Evolutionary conservation across 2,888 invertebrate species (phyloP), one percentile per base, ranked within the genome.

Genomic region (Abrostola tripartita): DNA sequence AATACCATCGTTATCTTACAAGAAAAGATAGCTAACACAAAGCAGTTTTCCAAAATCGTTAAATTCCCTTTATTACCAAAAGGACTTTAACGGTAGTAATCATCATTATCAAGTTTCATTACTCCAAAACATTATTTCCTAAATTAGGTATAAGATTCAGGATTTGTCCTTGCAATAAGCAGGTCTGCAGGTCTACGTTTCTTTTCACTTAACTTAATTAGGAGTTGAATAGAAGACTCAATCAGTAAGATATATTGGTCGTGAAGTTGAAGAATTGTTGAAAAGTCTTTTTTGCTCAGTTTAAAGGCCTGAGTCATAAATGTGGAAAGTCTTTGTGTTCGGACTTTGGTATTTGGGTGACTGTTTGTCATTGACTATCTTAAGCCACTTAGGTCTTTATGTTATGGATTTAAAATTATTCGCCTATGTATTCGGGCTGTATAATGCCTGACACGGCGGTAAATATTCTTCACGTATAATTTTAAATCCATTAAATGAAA

Each of bases 51-150:
- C 74, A 74, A 61, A 59, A 36, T 14, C 58, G 52, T 74, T 65
- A 74, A 72, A 72, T 41, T 64, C 74, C 55, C 52, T 72, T 72
- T 72, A 74, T 72, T 72, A 72, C 72, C 61, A 69, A 47, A 47
- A 47, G 44, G 44, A 47, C 14, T 47, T 47, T 47, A 47, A 47
- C 44, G 44, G 10, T 47, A 47, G 44, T 47, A 47, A 75, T 76
- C 74, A 76, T 75, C 75, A 75, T 75, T 76, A 75, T 62, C 61
- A 65, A 60, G 51, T 74, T 74, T 76, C 74, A 74, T 75, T 65
- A 68, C 74, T 71, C 36, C 42, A 67, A 60, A 74, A 76, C 52
- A 72, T 76, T 74, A 71, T 65, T 66, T 52, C 52, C 50, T 56
- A 74, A 74, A 74, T 72, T 73, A 65, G 74, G 47, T 59, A 65